Base-by-base conservation (phyloP, 1,140 invertebrate species). In the Cyclargus thomasi region DNA sequence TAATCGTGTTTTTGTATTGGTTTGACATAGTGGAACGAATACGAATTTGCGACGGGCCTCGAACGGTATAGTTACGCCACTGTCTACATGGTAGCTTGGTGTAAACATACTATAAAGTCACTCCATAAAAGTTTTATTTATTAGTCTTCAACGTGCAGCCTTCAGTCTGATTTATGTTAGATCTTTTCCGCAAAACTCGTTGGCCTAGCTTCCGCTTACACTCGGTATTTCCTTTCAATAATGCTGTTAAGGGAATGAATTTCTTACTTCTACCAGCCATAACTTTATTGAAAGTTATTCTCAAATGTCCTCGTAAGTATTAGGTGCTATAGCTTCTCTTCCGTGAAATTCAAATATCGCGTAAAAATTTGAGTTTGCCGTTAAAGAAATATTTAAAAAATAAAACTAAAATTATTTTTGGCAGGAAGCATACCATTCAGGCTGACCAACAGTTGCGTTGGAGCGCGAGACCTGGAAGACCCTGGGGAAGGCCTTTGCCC, bases 101-200 rank as follows among this genome's bases (percentile, higher is more conserved):
- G 29, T 14, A 11, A 47, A 47, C 39, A 47, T 47, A 16, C 29
- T 29, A 29, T 29, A 47, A 47, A 47, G 14, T 47, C 39, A 47
- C 14, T 47, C 39, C 39, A 47, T 47, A 47, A 47, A 47, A 47
- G 11, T 47, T 8, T 47, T 47, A 47, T 47, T 47, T 47, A 47
- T 47, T 47, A 14, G 39, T 14, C 63, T 22, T 67, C 72, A 74
- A 73, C 77, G 72, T 76, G 65, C 66, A 67, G 63, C 70, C 75
- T 69, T 73, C 69, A 62, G 66, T 76, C 74, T 83, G 81, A 86
- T 85, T 86, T 86, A 86, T 86, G 75, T 72, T 47, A 62, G 73
- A 65, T 70, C 62, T 67, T 64, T 70, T 75, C 71, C 71, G 71
- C 78, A 81, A 83, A 81, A 81, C 80, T 68, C 74, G 67, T 71